These are phyloP conservation scores for Ellobius talpinus DNA, from an alignment of 2,113 vertebrate genomes.

Conservation along the genomic window DNA sequence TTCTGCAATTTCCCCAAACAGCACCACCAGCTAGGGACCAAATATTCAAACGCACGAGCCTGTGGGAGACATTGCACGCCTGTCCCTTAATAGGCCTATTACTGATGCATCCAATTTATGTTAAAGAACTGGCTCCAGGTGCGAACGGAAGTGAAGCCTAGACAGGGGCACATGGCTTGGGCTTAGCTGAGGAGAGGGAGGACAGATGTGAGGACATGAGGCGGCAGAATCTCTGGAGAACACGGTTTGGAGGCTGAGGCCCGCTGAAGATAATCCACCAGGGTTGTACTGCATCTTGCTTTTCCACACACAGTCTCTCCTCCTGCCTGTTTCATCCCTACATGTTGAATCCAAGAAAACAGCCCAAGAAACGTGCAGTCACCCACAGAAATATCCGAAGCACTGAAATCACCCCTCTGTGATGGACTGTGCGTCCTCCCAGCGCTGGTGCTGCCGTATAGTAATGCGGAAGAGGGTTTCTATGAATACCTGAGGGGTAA, in stretches of 20 bases:
- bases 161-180: background rate
- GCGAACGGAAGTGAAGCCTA: background rate
- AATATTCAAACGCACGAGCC: background rate
- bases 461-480: background rate
- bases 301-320: background rate
- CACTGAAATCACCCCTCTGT: background rate
- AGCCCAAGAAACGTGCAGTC: background rate
- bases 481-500: conserved; percentile 30
- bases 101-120: background rate
- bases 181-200: background rate
- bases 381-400: conserved; percentile 5
- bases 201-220: background rate
- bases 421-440: background rate
- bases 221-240: background rate
- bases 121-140: background rate
- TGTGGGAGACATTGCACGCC: background rate
- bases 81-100: background rate
- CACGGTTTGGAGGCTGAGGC: background rate
- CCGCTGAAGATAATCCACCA: background rate
- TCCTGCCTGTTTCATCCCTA: background rate
- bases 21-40: background rate
- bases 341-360: background rate
- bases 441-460: background rate
- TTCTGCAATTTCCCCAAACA: background rate
- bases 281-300: background rate